Evolutionary conservation across 64 coral and sea anemone genomes (phyloP).

Genomic region (Catalaphyllia jardinei): DNA sequence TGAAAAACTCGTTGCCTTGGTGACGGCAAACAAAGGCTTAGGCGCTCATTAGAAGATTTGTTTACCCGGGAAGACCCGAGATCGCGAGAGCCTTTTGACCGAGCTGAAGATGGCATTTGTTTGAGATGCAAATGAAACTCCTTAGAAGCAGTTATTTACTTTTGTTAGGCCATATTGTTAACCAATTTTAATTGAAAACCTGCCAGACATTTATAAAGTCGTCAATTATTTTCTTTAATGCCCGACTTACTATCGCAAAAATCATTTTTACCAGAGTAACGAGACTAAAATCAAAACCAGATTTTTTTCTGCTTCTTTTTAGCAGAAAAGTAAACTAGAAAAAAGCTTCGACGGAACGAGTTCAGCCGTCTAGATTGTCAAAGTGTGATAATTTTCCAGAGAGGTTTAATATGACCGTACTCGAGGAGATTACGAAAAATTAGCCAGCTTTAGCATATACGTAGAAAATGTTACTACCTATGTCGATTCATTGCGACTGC

Average conservation of each 20-base stretch:
- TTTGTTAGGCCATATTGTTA: constrained; percentile 6
- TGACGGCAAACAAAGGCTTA: constrained; percentile 19
- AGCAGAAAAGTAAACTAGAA: neutral
- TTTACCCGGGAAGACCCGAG: neutral
- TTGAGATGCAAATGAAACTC: constrained; percentile 45
- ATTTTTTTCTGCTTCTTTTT: neutral
- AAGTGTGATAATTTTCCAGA: too few relatives aligned
- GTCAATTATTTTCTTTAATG: neutral
- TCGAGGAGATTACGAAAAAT: too few relatives aligned
- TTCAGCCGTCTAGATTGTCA: too few relatives aligned
- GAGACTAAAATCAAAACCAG: too few relatives aligned
- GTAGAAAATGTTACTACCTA: too few relatives aligned
- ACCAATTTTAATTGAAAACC: neutral
- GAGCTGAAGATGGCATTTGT: neutral
- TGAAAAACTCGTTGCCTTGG: neutral
- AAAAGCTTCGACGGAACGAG: too few relatives aligned
- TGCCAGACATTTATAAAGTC: neutral
- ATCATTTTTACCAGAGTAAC: too few relatives aligned
- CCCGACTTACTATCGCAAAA: too few relatives aligned
- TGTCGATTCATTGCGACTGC: too few relatives aligned
- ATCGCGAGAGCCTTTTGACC: neutral
- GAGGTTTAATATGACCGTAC: too few relatives aligned
- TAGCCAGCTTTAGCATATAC: too few relatives aligned
- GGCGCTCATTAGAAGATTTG: constrained; percentile 25
- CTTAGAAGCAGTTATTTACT: constrained; percentile 14